phyloP scores from a whole-genome alignment of 53 echinoderm and acorn worm genomes.

The Antedon mediterranea region DNA sequence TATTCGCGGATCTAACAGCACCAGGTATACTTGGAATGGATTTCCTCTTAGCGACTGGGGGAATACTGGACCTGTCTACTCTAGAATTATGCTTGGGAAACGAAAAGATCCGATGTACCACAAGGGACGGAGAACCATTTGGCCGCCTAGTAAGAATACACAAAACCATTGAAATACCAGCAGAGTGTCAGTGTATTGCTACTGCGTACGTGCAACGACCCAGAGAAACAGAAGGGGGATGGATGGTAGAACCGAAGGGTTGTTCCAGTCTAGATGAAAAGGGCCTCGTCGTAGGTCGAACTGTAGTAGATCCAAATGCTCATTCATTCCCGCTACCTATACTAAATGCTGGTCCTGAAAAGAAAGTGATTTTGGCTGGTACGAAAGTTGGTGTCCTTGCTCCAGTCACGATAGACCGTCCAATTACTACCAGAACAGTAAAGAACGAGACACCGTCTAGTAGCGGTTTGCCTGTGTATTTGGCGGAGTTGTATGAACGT shows the following conservation, averaged over 20 bases:
- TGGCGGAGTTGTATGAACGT: not conserved
- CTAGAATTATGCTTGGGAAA: conserved; percentile 6
- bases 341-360: not conserved
- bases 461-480: not conserved
- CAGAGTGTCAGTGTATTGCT: not conserved
- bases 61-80: conserved; percentile 6
- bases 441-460: not conserved
- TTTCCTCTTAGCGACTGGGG: conserved; percentile 14
- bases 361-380: not conserved
- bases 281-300: not conserved
- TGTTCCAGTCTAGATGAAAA: not conserved
- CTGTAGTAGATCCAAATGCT: not conserved
- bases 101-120: conserved; percentile 2
- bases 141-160: too few relatives aligned
- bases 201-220: too few relatives aligned
- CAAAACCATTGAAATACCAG: not conserved
- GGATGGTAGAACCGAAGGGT: not conserved
- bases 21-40: conserved; percentile 40
- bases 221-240: not conserved
- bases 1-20: conserved; percentile 26
- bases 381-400: not conserved
- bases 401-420: not conserved
- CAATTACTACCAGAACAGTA: not conserved
- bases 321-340: not conserved
- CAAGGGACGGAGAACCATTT: too few relatives aligned